Conservation (phyloP, 2,888 invertebrate genomes). For the Drosophila fungiperda region DNA sequence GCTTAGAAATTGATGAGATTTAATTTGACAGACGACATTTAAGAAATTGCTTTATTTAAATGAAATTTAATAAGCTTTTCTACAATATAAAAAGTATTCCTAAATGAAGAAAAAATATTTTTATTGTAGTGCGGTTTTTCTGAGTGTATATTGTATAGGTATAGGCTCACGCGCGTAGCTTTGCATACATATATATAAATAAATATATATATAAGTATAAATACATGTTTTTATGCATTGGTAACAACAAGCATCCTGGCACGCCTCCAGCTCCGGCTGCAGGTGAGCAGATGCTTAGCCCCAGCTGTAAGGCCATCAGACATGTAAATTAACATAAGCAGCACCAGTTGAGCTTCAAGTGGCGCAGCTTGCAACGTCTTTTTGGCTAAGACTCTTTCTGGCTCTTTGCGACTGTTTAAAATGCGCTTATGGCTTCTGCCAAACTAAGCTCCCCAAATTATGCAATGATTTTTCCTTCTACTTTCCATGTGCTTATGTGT, state of each 20-base stretch:
- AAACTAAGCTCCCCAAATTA: conserved; percentile 50
- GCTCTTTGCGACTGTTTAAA: conserved; percentile 42
- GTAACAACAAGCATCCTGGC: conserved; percentile 36
- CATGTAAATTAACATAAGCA: conserved; percentile 76
- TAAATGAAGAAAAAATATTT: not conserved
- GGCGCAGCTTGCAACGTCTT: conserved; percentile 60
- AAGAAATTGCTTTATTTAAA: accelerated
- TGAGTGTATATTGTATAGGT: not conserved
- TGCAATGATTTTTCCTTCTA: conserved; percentile 51
- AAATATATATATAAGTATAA: conserved; percentile 47
- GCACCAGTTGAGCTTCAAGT: conserved; percentile 51
- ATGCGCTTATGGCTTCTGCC: conserved; percentile 54
- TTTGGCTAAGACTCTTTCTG: conserved; percentile 19
- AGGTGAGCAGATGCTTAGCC: conserved; percentile 23
- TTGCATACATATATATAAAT: conserved; percentile 32
- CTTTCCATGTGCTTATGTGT: not conserved
- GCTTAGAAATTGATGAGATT: not conserved
- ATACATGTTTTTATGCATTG: conserved; percentile 60
- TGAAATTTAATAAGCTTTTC: not conserved
- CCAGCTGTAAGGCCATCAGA: conserved; percentile 59
- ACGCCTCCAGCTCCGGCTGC: conserved; percentile 21
- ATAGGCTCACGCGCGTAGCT: conserved; percentile 25
- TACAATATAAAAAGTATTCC: not conserved
- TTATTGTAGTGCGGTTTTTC: not conserved
- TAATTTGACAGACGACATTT: too few species aligned